phyloP scores from a whole-genome alignment of 53 echinoderm and acorn worm genomes.

The Echinarachnius parma region DNA sequence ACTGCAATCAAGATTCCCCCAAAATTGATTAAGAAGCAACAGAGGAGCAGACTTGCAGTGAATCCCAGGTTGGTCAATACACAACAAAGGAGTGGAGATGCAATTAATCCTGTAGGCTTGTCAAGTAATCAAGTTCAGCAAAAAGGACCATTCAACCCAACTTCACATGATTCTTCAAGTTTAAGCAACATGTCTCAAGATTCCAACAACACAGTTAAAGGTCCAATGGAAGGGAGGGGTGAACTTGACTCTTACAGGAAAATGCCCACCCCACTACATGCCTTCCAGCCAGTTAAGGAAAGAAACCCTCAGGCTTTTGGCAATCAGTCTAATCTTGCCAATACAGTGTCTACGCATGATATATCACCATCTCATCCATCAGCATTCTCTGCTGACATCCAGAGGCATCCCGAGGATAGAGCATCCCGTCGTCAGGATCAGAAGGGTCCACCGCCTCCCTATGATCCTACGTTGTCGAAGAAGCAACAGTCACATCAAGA shows the following conservation, averaged over 20 bases:
- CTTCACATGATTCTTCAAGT: too few relatives aligned
- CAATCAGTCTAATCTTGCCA: neutral
- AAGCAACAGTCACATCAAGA: slow-evolving; percentile 7
- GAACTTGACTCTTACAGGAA: too few relatives aligned
- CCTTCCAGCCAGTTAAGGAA: neutral
- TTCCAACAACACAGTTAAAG: neutral
- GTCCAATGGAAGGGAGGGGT: too few relatives aligned
- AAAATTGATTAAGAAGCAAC: neutral
- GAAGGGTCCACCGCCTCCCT: slow-evolving; percentile 40
- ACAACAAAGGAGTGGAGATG: too few relatives aligned
- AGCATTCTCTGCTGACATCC: neutral
- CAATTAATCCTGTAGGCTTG: too few relatives aligned
- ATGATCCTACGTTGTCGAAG: slow-evolving; percentile 10
- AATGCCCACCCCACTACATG: too few relatives aligned
- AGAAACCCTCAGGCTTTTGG: neutral
- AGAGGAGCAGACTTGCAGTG: too few relatives aligned
- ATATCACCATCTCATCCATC: neutral
- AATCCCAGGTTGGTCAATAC: too few relatives aligned
- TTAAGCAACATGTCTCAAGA: neutral
- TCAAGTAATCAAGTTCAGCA: too few relatives aligned
- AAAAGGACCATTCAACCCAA: too few relatives aligned
- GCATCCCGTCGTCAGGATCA: neutral
- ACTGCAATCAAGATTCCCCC: slow-evolving; percentile 32
- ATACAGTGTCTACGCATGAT: neutral
- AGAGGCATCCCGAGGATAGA: neutral